A percentile compares a stretch with the other conserved stretches of the same genome.
Evolutionary conservation across 2,888 invertebrate genomes (phyloP).

Genomic region (Tachina grossa): DNA sequence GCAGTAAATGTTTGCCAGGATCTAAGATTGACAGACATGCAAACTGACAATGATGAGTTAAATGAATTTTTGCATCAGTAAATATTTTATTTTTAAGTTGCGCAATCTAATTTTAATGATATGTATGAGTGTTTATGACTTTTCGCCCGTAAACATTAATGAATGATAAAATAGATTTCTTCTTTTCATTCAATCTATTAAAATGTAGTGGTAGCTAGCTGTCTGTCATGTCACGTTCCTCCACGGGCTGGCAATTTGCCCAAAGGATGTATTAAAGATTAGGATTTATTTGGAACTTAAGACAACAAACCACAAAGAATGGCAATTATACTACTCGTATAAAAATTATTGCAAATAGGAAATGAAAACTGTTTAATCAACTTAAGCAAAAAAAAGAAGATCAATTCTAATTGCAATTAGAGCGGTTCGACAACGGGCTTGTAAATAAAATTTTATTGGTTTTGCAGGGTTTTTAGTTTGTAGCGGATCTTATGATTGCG

Average conservation of each 20-base stretch:
- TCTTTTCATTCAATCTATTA: conserved; percentile 1
- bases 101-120: conserved; percentile 56
- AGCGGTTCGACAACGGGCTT: neutral
- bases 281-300: neutral
- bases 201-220: conserved; percentile 11
- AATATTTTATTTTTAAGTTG: conserved; percentile 27
- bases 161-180: conserved; percentile 59
- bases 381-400: neutral
- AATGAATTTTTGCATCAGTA: conserved; percentile 15
- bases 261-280: neutral
- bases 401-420: neutral
- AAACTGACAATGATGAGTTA: conserved; percentile 66
- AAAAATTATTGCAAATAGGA: neutral
- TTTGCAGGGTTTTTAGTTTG: too few relatives aligned
- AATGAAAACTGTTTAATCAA: conserved; percentile 1
- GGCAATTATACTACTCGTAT: neutral
- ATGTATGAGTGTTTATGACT: conserved; percentile 58
- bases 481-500: too few relatives aligned
- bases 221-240: conserved; percentile 4
- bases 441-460: too few relatives aligned
- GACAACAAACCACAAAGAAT: neutral
- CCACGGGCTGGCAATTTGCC: conserved; percentile 15
- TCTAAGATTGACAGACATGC: conserved; percentile 61
- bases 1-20: neutral
- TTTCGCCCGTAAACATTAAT: conserved; percentile 58